A percentile compares a stretch with the other conserved stretches of the same genome.
phyloP scores from a whole-genome alignment of 2,888 invertebrate genomes.

The Antitype chi region DNA sequence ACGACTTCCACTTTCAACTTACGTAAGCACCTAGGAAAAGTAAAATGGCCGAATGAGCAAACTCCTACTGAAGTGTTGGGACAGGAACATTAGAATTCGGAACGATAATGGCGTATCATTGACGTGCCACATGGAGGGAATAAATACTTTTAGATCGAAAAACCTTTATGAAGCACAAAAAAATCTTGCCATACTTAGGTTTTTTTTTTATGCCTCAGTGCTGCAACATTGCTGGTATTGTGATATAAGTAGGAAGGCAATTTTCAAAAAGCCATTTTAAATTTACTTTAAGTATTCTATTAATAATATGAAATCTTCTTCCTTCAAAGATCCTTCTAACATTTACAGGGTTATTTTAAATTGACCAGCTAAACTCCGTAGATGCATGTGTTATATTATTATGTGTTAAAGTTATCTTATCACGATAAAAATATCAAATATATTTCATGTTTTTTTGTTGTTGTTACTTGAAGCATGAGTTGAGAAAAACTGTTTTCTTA shows the following conservation, averaged over 20 bases:
- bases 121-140: background rate
- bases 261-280: background rate
- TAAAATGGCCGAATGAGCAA: conserved; percentile 44
- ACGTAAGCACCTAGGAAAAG: conserved; percentile 37
- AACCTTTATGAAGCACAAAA: background rate
- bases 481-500: too few relatives aligned
- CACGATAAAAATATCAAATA: too few relatives aligned
- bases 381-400: too few relatives aligned
- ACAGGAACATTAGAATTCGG: conserved; percentile 24
- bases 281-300: background rate
- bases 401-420: too few relatives aligned
- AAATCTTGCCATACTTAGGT: too few relatives aligned
- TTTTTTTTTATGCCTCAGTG: background rate
- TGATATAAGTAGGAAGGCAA: background rate
- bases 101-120: conserved; percentile 6
- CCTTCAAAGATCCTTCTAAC: background rate
- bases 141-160: background rate
- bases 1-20: conserved; percentile 55
- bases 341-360: background rate
- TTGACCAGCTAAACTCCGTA: too few relatives aligned
- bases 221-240: background rate
- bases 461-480: too few relatives aligned
- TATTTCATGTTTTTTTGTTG: too few relatives aligned
- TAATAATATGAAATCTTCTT: background rate
- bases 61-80: conserved; percentile 27